These are phyloP conservation scores for Heliconius charithonia DNA, from an alignment of 2,888 invertebrate species.

Conservation along the genomic window DNA sequence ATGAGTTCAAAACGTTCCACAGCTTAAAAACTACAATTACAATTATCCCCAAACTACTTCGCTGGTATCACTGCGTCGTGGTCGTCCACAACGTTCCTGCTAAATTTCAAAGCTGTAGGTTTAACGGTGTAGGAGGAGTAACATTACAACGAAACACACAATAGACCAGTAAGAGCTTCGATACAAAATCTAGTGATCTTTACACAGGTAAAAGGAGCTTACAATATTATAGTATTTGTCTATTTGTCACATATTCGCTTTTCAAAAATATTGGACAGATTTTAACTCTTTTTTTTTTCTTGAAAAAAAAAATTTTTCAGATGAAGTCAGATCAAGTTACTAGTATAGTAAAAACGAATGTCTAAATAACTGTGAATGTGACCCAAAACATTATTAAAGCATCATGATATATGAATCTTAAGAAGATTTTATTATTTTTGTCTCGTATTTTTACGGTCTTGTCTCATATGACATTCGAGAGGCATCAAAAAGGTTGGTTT, in stretches of 20 bases:
- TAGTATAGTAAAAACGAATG: not conserved
- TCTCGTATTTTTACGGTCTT: conserved; percentile 23
- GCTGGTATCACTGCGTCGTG: too few species aligned
- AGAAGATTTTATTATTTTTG: conserved; percentile 25
- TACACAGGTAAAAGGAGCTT: not conserved
- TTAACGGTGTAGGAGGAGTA: too few species aligned
- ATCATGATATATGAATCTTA: conserved; percentile 17
- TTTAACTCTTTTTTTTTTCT: not conserved
- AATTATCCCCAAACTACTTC: too few species aligned
- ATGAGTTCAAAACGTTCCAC: too few species aligned
- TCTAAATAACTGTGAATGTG: conserved; percentile 7
- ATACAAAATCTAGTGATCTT: too few species aligned
- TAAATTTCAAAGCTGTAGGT: too few species aligned
- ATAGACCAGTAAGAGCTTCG: too few species aligned
- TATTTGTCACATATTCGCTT: too few species aligned
- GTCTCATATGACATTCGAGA: conserved; percentile 20
- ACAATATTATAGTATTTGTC: not conserved
- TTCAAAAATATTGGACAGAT: not conserved
- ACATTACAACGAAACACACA: too few species aligned
- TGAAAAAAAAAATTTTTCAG: not conserved
- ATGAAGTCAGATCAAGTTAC: not conserved
- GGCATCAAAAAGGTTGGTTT: conserved; percentile 16
- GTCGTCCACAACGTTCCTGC: too few species aligned
- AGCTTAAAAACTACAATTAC: too few species aligned
- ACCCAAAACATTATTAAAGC: conserved; percentile 20